phyloP scores from a whole-genome alignment of 1,140 invertebrate genomes.

The Adoxophyes honmai region DNA sequence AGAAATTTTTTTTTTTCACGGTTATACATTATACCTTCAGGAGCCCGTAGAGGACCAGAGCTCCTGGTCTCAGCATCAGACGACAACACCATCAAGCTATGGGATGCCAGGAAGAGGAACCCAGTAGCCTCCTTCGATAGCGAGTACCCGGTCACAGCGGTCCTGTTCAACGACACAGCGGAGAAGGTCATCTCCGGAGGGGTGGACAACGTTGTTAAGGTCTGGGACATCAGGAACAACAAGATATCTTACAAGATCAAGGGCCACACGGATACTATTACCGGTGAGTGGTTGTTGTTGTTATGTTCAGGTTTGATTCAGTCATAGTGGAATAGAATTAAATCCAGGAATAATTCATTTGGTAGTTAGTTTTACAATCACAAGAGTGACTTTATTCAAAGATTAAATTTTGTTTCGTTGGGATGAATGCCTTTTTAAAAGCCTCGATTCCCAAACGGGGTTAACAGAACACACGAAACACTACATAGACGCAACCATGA shows the following conservation, averaged over 20 bases:
- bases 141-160: slow-evolving; percentile 91
- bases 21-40: too few relatives aligned
- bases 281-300: slow-evolving; percentile 80
- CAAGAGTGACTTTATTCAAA: too few relatives aligned
- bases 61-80: slow-evolving; percentile 96
- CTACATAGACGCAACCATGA: too few relatives aligned
- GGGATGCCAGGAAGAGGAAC: slow-evolving; percentile 91
- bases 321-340: too few relatives aligned
- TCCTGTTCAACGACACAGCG: slow-evolving; percentile 96
- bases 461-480: too few relatives aligned
- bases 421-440: too few relatives aligned
- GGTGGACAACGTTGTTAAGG: slow-evolving; percentile 98
- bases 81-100: slow-evolving; percentile 95
- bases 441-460: too few relatives aligned
- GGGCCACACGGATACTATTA: slow-evolving; percentile 96
- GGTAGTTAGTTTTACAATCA: too few relatives aligned
- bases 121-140: slow-evolving; percentile 88
- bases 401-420: too few relatives aligned
- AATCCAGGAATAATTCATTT: too few relatives aligned
- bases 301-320: too few relatives aligned
- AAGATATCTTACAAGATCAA: slow-evolving; percentile 90
- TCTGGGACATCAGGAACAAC: slow-evolving; percentile 98
- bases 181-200: slow-evolving; percentile 93
- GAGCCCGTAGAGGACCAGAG: slow-evolving; percentile 91
- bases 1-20: too few relatives aligned